phyloP scores from a whole-genome alignment of 92 coral and sea anemone species.

The Palythoa caribaeorum region DNA sequence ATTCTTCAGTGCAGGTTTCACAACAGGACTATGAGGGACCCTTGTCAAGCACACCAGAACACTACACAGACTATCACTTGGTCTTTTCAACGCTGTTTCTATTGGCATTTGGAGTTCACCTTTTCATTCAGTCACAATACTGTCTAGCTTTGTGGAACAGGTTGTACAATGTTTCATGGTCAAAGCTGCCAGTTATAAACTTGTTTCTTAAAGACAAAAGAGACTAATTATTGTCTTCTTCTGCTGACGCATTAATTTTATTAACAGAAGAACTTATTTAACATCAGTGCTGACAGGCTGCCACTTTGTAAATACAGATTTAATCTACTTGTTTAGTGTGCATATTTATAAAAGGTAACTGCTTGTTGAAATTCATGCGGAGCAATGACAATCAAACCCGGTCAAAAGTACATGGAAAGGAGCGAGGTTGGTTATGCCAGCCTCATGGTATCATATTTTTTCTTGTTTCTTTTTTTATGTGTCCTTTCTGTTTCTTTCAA shows the following conservation, averaged over 20 bases:
- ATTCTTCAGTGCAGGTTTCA: conserved; percentile 69
- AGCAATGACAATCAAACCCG: no score
- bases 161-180: conserved; percentile 61
- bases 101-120: conserved; percentile 60
- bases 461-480: no score
- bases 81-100: conserved; percentile 74
- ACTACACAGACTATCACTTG: conserved; percentile 76
- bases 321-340: no score
- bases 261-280: no score
- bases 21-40: conserved; percentile 86
- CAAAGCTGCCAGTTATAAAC: conserved; percentile 41
- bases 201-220: conserved; percentile 68
- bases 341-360: no score
- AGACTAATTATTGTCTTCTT: not conserved
- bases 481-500: no score
- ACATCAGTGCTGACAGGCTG: no score
- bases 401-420: no score
- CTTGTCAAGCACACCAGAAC: conserved; percentile 68
- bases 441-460: no score
- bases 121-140: conserved; percentile 76
- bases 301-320: no score
- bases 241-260: not conserved
- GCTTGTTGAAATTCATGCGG: no score
- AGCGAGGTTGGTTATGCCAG: no score
- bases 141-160: conserved; percentile 57